These are phyloP conservation scores for Sylvilagus floridanus DNA, from an alignment of 2,797 vertebrate species.

Conservation along the genomic window DNA sequence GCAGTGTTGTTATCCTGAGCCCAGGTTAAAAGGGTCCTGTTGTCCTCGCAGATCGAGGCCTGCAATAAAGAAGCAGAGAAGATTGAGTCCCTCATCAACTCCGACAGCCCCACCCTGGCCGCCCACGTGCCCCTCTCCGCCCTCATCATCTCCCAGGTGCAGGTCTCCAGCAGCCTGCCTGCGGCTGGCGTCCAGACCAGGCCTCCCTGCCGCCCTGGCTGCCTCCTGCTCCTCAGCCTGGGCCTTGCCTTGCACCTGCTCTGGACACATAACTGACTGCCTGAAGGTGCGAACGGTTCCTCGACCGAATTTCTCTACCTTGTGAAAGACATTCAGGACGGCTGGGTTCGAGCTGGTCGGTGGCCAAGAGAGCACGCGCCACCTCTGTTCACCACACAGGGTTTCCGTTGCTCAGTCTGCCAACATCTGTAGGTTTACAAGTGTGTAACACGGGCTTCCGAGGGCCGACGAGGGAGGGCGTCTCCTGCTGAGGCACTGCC, in stretches of 20 bases:
- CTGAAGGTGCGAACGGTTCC: not conserved
- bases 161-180: conserved; percentile 90
- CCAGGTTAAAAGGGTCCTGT: conserved; percentile 45
- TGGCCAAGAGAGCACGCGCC: conserved; percentile 47
- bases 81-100: conserved; percentile 98
- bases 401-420: conserved; percentile 57
- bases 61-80: conserved; percentile 99
- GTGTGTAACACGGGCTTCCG: conserved; percentile 18
- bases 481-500: not conserved
- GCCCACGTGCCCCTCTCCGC: conserved; percentile 96
- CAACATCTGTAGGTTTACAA: conserved; percentile 32
- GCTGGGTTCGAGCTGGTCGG: not conserved
- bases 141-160: conserved; percentile 93
- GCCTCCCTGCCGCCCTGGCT: conserved; percentile 42
- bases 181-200: conserved; percentile 78
- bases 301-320: not conserved
- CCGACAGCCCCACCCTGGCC: conserved; percentile 94
- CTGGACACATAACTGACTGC: conserved; percentile 69
- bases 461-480: not conserved
- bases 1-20: not conserved
- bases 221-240: conserved; percentile 85
- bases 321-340: conserved; percentile 76
- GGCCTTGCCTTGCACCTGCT: conserved; percentile 73
- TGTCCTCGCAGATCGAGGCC: conserved; percentile 93
- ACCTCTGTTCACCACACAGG: conserved; percentile 71